Percentiles rank a stretch among this genome's conserved stretches.
These are phyloP conservation scores for Diadophis punctatus DNA, from an alignment of 2,113 vertebrate species.

Conservation along the genomic window DNA sequence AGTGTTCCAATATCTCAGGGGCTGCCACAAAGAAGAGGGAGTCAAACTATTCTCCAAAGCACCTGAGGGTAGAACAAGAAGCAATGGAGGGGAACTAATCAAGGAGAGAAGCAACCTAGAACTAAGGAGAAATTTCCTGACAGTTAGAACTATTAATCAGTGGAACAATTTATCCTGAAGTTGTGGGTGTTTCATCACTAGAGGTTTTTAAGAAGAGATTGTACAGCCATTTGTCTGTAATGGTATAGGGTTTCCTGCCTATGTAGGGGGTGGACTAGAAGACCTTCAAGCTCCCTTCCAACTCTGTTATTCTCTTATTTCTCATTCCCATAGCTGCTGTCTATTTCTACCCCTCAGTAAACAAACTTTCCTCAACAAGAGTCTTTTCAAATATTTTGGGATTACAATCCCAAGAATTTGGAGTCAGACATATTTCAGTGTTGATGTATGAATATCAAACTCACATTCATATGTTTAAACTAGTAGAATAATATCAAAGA, in stretches of 20 bases:
- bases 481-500: not conserved
- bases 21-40: not conserved
- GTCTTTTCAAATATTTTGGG: not conserved
- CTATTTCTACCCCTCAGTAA: not conserved
- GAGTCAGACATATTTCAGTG: not conserved
- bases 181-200: not conserved
- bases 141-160: not conserved
- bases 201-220: not conserved
- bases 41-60: not conserved
- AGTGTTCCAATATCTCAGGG: too few relatives aligned
- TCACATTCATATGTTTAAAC: not conserved
- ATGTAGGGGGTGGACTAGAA: not conserved
- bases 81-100: not conserved
- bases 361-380: not conserved
- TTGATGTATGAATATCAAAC: not conserved
- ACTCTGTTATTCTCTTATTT: not conserved
- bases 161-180: not conserved
- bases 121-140: not conserved
- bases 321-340: not conserved
- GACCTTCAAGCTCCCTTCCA: not conserved
- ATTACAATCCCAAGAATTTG: not conserved
- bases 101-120: not conserved
- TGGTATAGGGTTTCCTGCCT: not conserved
- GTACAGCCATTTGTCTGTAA: not conserved
- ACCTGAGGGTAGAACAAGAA: not conserved